Evolutionary conservation across 53 echinoderm and acorn worm genomes (phyloP), one percentile per base, ranked within the genome.

Genomic region (Echinarachnius parma): DNA sequence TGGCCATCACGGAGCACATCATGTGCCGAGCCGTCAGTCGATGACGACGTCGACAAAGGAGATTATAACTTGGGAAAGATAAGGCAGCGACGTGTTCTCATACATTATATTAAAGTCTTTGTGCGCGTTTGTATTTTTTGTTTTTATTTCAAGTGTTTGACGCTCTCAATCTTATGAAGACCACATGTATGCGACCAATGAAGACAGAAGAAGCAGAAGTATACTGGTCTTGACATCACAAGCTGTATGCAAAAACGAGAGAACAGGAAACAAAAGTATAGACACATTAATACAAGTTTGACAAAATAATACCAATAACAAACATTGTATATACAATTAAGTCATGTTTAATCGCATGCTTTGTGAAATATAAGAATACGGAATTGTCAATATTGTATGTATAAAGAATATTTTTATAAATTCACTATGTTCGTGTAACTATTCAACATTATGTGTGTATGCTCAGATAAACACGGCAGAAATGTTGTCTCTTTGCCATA

Each of bases 191-290:
- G 69, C 64, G 8, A 46, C 39, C 57, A 75, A 57, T 7, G 62
- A 31, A 28, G 61, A 75, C 4, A 76, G 16, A 4, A 86, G 57
- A n/a, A 86, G 36, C 9, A 78, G 37, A 18, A 63, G 13, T 13
- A 86, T 50, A 48, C 80, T 80, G 30, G 80, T 52, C n/a, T 57
- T 64, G 32, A 34, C 19, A 10, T 64, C 53, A 53, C 80, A 86
- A 44, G 63, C 86, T 86, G 80, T 34, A 42, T 35, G 23, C 65
- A 60, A 4, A 74, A 46, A 61, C 22, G 32, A n/a, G 31, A 66
- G n/a, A n/a, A n/a, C n/a, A n/a, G n/a, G n/a, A 36, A 61, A 59
- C 9, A 32, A 15, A 32, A 31, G 31, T 56, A 50, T 50, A 21
- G 49, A 19, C 8, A 5, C 28, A 9, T 9, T 49, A 19, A 49